A percentile compares a stretch with the other conserved stretches of the same genome.
phyloP scores from a whole-genome alignment of 2,888 invertebrate genomes.

The Spodoptera picta region DNA sequence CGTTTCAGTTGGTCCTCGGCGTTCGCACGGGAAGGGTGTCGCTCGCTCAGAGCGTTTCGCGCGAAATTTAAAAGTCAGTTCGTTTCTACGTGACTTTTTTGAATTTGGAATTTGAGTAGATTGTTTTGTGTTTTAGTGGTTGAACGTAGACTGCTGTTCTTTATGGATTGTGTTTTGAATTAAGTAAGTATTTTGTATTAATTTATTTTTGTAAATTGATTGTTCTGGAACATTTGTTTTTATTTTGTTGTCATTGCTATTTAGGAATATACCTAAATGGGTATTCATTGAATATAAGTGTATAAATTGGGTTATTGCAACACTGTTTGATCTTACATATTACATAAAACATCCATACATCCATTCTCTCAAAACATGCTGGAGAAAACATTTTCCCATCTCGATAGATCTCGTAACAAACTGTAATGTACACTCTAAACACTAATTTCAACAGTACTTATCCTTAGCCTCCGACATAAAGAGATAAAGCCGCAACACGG shows the following conservation, averaged over 20 bases:
- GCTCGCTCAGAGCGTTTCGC: constrained; percentile 60
- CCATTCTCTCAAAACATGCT: constrained; percentile 1
- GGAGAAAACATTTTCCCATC: neutral
- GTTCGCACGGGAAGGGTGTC: constrained; percentile 67
- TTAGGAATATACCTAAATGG: neutral
- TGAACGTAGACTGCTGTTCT: constrained; percentile 30
- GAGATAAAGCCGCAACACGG: constrained; percentile 52
- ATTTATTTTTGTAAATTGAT: neutral
- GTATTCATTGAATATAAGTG: too few relatives aligned
- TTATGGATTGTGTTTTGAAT: constrained; percentile 50
- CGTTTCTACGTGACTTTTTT: constrained; percentile 61
- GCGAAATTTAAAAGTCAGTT: constrained; percentile 76
- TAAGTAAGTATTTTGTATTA: constrained; percentile 41
- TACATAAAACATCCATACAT: too few relatives aligned
- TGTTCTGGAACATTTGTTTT: neutral
- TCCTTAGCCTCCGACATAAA: constrained; percentile 37
- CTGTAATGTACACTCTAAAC: constrained; percentile 27
- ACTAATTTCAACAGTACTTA: constrained; percentile 45
- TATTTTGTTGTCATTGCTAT: neutral
- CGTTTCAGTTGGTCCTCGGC: constrained; percentile 73
- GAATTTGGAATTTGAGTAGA: constrained; percentile 58
- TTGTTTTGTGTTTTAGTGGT: constrained; percentile 45
- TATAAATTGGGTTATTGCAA: too few relatives aligned
- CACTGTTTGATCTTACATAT: too few relatives aligned
- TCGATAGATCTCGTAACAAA: constrained; percentile 3